Evolutionary conservation across 2,113 vertebrate species (phyloP), one percentile per base, ranked within the genome.

Genomic region (Macroglossus sobrinus): DNA sequence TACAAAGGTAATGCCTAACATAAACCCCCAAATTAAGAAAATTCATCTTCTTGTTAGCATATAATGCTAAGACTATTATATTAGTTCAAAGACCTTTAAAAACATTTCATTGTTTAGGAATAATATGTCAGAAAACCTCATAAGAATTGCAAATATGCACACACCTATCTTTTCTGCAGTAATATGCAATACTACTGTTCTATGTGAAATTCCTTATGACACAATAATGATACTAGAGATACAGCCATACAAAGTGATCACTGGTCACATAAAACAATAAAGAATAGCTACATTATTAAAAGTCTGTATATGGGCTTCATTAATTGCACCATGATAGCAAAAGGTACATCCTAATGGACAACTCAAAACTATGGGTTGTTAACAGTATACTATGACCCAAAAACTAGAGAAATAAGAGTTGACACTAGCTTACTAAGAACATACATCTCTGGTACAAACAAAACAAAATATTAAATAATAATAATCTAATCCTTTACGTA

Each of bases 21-120:
- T 55, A 76, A 61, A 89, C n/a, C 7, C 72, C 28, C 64, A 95
- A 85, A 80, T 91, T 84, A 81, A 92, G 35, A 84, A 96, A 92
- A 84, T 38, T 4, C 30, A 19, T 81, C 50, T 89, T n/a, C 9
- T 74, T 84, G 8, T 64, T 76, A 55, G 43, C 16, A 93, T 68
- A 57, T 63, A 86, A 91, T 47, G 6, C 24, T 82, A 84, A 78
- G 30, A 5, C 50, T 92, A 79, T 66, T 75, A 92, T 92, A 89
- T 47, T 22, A 21, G 16, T 80, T 84, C 33, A 92, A 55, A 79
- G 38, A 47, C 75, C 7, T 11, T 68, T 89, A 63, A 95, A 95
- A 95, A 79, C 76, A 78, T 64, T 66, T 75, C 79, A 47, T 92
- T 6, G 53, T 72, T 68, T 74, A 55, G 93, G 4, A 97, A 53